Evolutionary conservation across 2,888 invertebrate genomes (phyloP).

Genomic region (Pimpla rufipes): DNA sequence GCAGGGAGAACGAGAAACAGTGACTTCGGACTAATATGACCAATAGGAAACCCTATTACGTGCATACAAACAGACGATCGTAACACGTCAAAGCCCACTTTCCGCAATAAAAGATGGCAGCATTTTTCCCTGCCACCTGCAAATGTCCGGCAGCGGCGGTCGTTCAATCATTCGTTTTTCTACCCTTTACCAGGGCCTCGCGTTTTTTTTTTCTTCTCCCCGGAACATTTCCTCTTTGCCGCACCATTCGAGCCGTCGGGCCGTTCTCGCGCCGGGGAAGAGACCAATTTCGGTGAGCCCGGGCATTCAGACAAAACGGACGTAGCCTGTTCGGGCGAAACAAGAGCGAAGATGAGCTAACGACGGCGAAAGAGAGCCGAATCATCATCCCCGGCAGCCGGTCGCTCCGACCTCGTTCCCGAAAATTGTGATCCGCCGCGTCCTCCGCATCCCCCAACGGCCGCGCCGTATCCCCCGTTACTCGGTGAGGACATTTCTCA

Average conservation of each 20-base stretch:
- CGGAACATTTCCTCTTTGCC: constrained; percentile 18
- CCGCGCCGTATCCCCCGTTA: constrained; percentile 28
- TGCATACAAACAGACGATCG: not conserved
- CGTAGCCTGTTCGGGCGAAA: constrained; percentile 32
- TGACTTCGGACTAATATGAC: not conserved
- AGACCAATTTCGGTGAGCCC: constrained; percentile 52
- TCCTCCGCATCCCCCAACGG: constrained; percentile 28
- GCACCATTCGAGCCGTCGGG: not conserved
- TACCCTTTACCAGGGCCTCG: constrained; percentile 1
- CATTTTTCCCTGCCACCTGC: constrained; percentile 6
- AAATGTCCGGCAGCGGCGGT: constrained; percentile 8
- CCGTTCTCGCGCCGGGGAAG: constrained; percentile 11
- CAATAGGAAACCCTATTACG: constrained; percentile 11
- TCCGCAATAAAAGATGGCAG: constrained; percentile 1
- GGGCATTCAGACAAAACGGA: constrained; percentile 54
- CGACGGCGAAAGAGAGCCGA: constrained; percentile 54
- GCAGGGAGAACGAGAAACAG: not conserved
- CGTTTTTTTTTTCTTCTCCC: constrained; percentile 8
- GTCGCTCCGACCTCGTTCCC: constrained; percentile 42
- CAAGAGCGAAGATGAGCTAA: constrained; percentile 61
- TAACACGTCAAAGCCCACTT: not conserved
- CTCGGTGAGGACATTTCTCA: constrained; percentile 7
- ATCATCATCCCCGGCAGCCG: constrained; percentile 63
- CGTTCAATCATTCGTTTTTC: constrained; percentile 27
- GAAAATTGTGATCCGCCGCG: constrained; percentile 51